Conservation (phyloP, 2,888 invertebrate species). For the Archips xylosteana region DNA sequence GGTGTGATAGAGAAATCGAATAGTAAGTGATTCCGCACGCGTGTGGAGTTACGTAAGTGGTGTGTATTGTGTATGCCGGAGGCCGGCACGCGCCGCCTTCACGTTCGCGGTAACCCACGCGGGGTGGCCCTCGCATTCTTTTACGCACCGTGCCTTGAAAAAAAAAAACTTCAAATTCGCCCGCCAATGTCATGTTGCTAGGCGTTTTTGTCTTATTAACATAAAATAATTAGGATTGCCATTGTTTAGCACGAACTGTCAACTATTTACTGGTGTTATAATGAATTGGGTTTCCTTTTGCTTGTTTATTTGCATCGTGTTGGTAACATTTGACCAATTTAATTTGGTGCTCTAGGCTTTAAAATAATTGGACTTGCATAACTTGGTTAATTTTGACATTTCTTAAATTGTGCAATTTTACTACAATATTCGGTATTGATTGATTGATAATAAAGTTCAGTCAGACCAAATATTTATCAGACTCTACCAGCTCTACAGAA, state of each 20-base stretch:
- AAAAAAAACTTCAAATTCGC: conserved; percentile 44
- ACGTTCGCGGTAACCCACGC: conserved; percentile 69
- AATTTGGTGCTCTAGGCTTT: conserved; percentile 12
- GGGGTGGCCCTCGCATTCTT: conserved; percentile 80
- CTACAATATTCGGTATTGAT: background rate
- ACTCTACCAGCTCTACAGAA: background rate
- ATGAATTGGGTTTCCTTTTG: conserved; percentile 2
- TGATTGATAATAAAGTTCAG: too few relatives aligned
- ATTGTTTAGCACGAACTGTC: conserved; percentile 32
- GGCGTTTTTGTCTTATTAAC: conserved; percentile 39
- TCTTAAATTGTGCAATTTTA: background rate
- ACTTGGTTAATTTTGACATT: background rate
- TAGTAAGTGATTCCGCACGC: conserved; percentile 75
- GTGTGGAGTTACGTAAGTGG: conserved; percentile 75
- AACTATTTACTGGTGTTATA: conserved; percentile 23
- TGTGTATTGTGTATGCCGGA: conserved; percentile 54
- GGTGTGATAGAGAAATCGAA: conserved; percentile 80
- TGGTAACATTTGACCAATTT: background rate
- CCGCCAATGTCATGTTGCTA: conserved; percentile 43
- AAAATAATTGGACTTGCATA: conserved; percentile 10
- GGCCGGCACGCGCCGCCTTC: conserved; percentile 72
- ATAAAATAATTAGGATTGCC: conserved; percentile 39
- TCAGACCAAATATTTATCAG: background rate
- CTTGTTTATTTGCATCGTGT: background rate
- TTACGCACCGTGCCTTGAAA: conserved; percentile 58